Conservation (phyloP, 2,888 invertebrate species). For the Hemaris fuciformis region DNA sequence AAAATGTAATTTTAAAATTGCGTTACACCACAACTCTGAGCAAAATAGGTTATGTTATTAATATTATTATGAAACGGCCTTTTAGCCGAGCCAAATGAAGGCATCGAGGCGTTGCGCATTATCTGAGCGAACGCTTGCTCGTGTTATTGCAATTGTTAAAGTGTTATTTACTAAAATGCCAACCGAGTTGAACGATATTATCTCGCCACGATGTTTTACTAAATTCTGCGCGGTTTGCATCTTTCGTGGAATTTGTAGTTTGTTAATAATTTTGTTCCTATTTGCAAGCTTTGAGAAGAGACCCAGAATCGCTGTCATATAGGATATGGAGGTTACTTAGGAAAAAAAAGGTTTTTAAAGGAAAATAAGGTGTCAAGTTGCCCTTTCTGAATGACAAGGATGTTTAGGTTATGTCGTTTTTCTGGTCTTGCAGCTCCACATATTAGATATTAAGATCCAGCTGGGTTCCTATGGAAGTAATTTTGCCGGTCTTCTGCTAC, state of each 20-base stretch:
- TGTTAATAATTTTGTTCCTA: not conserved
- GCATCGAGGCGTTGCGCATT: not conserved
- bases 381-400: too few species aligned
- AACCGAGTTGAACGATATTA: slow-evolving; percentile 4
- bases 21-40: not conserved
- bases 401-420: too few species aligned
- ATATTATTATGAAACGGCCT: not conserved
- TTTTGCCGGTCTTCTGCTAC: too few species aligned
- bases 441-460: too few species aligned
- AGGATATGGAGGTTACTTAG: too few species aligned
- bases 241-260: not conserved
- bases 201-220: not conserved
- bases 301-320: too few species aligned
- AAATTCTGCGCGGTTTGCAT: slow-evolving; percentile 1
- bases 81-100: not conserved
- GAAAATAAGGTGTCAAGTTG: too few species aligned
- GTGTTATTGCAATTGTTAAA: slow-evolving; percentile 1
- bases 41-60: not conserved
- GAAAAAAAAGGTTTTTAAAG: too few species aligned
- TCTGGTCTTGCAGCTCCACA: too few species aligned
- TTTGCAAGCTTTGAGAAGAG: not conserved
- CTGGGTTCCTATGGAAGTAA: too few species aligned
- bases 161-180: slow-evolving; percentile 10
- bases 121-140: not conserved
- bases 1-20: not conserved